These are phyloP conservation scores for Seira musarum DNA, from an alignment of 2,888 invertebrate species.

Conservation along the genomic window DNA sequence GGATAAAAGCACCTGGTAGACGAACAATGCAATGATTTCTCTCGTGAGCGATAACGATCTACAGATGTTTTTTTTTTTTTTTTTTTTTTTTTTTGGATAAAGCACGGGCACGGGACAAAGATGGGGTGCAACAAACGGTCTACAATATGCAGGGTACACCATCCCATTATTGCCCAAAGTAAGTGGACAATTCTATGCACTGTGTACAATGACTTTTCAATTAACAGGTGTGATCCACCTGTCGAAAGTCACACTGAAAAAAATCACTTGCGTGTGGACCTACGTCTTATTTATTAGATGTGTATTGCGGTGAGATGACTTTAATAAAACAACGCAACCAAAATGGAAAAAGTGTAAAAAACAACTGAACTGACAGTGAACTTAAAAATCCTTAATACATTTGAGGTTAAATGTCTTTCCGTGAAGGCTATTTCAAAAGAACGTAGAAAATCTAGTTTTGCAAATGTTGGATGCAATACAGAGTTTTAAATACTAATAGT, in stretches of 20 bases:
- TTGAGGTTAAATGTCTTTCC: no score
- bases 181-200: conserved; percentile 18
- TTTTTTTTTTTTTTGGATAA: no score
- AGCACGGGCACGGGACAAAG: neutral
- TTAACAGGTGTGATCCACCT: conserved; percentile 67
- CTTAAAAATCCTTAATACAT: no score
- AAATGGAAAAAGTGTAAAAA: no score
- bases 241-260: conserved; percentile 55
- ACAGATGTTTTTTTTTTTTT: neutral
- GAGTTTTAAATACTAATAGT: no score
- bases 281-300: no score
- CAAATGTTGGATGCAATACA: no score
- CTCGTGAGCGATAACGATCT: neutral
- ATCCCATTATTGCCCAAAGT: conserved; percentile 8
- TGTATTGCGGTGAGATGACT: no score
- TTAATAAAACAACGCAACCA: no score
- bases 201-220: conserved; percentile 22
- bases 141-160: neutral
- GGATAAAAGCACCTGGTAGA: neutral
- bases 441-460: no score
- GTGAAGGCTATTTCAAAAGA: no score
- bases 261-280: conserved; percentile 36
- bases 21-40: neutral
- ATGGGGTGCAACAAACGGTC: neutral
- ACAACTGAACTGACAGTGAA: no score